These are phyloP conservation scores for Nymphicus hollandicus DNA, from an alignment of 2,113 vertebrate species.

Conservation along the genomic window DNA sequence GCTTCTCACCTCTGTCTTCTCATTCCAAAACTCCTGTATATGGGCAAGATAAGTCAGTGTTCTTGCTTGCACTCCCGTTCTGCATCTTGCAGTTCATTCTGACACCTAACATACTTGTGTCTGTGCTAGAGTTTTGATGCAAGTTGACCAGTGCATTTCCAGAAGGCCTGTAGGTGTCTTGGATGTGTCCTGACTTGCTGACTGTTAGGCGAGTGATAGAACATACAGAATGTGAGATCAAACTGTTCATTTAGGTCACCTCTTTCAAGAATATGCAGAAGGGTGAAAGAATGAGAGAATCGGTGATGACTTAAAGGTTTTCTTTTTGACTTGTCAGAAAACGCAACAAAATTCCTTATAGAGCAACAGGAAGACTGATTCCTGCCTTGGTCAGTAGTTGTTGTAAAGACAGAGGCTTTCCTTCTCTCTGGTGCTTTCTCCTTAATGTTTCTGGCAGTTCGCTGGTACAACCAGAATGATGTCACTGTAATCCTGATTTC, in stretches of 20 bases:
- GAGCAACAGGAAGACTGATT: not conserved
- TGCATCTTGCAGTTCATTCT: not conserved
- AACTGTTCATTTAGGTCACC: not conserved
- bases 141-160: accelerated
- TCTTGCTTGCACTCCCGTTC: not conserved
- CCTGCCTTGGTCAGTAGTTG: not conserved
- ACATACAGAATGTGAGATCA: not conserved
- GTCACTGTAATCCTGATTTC: not conserved
- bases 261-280: not conserved
- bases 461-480: not conserved
- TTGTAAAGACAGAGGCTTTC: not conserved
- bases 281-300: not conserved
- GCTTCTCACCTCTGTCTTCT: not conserved
- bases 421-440: not conserved
- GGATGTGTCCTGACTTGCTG: not conserved
- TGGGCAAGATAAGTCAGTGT: not conserved
- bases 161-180: not conserved
- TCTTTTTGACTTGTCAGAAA: not conserved
- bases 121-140: not conserved
- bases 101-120: accelerated
- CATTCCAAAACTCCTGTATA: not conserved
- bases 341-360: not conserved
- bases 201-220: not conserved
- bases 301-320: not conserved
- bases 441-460: not conserved